Percentiles rank a stretch among this genome's conserved stretches.
Conservation (phyloP, 2,888 invertebrate genomes). For the Thalpophila matura region DNA sequence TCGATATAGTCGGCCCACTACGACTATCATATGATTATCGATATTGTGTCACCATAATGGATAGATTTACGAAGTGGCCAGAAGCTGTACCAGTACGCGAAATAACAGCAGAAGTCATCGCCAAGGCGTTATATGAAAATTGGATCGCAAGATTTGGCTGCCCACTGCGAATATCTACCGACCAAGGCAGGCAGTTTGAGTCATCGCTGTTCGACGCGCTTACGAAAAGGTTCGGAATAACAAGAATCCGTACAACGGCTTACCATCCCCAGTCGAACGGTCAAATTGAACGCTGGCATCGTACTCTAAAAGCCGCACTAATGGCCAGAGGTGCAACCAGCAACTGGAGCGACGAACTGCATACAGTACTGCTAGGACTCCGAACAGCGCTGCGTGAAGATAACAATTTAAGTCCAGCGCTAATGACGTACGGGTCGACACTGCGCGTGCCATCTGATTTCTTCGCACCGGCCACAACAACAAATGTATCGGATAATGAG, state of each 20-base stretch:
- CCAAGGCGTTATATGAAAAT: neutral
- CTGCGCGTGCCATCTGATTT: conserved; percentile 10
- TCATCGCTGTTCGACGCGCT: neutral
- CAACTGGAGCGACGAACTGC: conserved; percentile 7
- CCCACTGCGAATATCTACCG: conserved; percentile 4
- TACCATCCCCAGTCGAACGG: conserved; percentile 3
- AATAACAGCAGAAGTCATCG: conserved; percentile 1
- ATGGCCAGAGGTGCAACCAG: neutral
- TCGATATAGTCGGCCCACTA: conserved; percentile 7
- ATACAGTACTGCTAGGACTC: conserved; percentile 9
- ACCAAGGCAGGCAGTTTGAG: conserved; percentile 20
- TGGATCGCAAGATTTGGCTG: no score
- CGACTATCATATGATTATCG: neutral
- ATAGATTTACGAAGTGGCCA: conserved; percentile 9
- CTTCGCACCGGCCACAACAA: neutral
- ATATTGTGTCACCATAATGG: conserved; percentile 12
- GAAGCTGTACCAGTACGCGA: conserved; percentile 10
- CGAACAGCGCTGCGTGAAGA: conserved; percentile 6
- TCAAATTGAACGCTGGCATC: neutral
- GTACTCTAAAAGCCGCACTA: conserved; percentile 4
- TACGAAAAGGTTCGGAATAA: neutral
- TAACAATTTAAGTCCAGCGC: conserved; percentile 6
- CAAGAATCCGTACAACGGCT: neutral
- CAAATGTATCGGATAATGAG: neutral
- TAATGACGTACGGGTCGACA: conserved; percentile 11